Percentiles rank a stretch among this genome's conserved stretches.
Evolutionary conservation across 2,888 invertebrate genomes (phyloP).

Genomic region (Merodon equestris): DNA sequence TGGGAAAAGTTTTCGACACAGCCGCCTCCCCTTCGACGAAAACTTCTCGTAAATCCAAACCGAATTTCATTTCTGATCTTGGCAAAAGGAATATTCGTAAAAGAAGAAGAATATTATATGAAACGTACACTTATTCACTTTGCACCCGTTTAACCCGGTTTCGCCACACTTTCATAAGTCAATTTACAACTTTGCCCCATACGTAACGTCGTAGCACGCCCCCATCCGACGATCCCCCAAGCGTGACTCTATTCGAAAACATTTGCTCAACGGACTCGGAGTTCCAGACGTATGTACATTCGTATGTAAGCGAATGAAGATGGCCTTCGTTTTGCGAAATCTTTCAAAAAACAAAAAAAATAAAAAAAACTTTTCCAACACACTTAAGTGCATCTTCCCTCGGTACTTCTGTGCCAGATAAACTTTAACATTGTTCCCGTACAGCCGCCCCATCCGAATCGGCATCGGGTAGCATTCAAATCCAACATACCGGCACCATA

Average conservation of each 20-base stretch:
- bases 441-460: too few relatives aligned
- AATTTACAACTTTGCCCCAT: constrained; percentile 13
- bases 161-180: constrained; percentile 7
- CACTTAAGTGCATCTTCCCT: not conserved
- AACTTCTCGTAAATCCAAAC: constrained; percentile 15
- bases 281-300: too few relatives aligned
- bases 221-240: too few relatives aligned
- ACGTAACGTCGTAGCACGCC: too few relatives aligned
- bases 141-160: constrained; percentile 17
- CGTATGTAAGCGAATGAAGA: not conserved
- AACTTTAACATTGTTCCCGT: too few relatives aligned
- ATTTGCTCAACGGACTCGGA: too few relatives aligned
- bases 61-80: constrained; percentile 40
- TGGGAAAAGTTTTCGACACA: constrained; percentile 8
- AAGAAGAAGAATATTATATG: too few relatives aligned
- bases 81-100: constrained; percentile 2
- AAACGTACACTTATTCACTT: constrained; percentile 33
- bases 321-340: constrained; percentile 2
- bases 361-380: too few relatives aligned
- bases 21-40: not conserved
- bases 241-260: too few relatives aligned
- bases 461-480: constrained; percentile 1
- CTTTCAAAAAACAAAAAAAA: too few relatives aligned
- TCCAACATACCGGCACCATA: not conserved
- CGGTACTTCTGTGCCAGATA: not conserved